Conservation (phyloP, 2,113 vertebrate genomes). For the Microcebus ravelobensis region DNA sequence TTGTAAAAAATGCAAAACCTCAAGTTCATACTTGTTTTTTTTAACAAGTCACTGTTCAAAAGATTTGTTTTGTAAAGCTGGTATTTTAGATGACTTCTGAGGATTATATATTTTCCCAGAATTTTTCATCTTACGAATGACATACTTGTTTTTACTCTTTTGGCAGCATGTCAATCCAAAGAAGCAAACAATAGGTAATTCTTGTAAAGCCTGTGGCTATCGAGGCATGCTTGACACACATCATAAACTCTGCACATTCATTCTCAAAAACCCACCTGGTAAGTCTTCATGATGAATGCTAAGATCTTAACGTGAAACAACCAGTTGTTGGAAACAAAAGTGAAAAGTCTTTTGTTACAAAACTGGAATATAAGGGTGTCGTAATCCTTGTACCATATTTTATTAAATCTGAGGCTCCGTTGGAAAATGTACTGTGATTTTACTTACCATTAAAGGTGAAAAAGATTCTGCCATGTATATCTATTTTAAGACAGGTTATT, state of each 20-base stretch:
- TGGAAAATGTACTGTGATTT: background rate
- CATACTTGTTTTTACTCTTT: background rate
- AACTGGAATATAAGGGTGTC: accelerated
- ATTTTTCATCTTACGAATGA: background rate
- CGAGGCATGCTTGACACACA: conserved; percentile 99
- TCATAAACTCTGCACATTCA: conserved; percentile 99
- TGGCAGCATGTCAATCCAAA: conserved; percentile 97
- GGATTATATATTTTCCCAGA: background rate
- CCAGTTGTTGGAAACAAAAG: background rate
- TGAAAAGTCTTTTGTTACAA: background rate
- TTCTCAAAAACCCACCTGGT: conserved; percentile 99
- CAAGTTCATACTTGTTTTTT: background rate
- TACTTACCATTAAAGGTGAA: background rate
- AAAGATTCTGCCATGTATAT: too few species aligned
- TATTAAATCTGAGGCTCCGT: background rate
- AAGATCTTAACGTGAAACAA: background rate
- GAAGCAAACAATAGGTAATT: conserved; percentile 99
- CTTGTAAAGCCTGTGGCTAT: conserved; percentile 99
- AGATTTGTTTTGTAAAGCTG: accelerated
- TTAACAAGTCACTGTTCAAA: background rate
- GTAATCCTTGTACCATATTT: accelerated
- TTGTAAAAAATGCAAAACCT: background rate
- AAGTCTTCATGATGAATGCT: conserved; percentile 69
- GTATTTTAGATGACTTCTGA: background rate
- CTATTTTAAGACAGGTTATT: background rate